Base-by-base conservation (phyloP, 2,113 vertebrate species). In the Fregata magnificens region DNA sequence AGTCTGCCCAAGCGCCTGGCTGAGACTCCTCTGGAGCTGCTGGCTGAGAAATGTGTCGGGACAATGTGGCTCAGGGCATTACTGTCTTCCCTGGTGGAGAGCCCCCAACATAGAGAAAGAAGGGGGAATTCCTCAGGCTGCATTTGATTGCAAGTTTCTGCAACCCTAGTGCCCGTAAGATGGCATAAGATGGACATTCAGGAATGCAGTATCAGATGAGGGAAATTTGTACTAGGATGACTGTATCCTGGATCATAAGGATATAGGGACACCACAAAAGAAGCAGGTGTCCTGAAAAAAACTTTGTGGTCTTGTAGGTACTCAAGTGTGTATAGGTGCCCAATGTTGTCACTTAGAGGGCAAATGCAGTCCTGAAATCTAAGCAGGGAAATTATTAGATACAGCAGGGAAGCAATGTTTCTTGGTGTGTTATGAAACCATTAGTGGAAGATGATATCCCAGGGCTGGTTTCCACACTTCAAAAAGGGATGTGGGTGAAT, bases 281-380 rank as follows among this genome's bases (percentile, higher is more conserved):
- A 55, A 62, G 7, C 1, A 29, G 3, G 10, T n/a, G 7, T 50
- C 22, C 56, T 29, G 5, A 32, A 69, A 44, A 66, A 71, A 25
- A 2, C 7, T 5, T 7, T 28, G 4, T 36, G 11, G 7, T 31
- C 17, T 16, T 6, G 10, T 7, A 36, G 11, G 7, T 24, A 61
- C 7, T 16, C 4, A 32, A 36, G 7, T 13, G 10, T 9, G 7
- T 24, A 2, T 10, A 38, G 13, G 5, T 26, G 31, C 7, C 5
- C 4, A 24, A 0, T 6, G 4, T 6, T 32, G 12, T 25, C 42
- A 53, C 10, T 32, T 20, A 49, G 34, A 90, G 5, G 40, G 2
- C 4, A 91, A 58, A 62, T 2, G 2, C 7, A 82, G 5, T 32
- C 15, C n/a, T 70, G 62, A 70, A 26, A 8, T 13, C 31, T 26